These are phyloP conservation scores for Cartodere bifasciata DNA, from an alignment of 2,888 invertebrate genomes.

Conservation along the genomic window DNA sequence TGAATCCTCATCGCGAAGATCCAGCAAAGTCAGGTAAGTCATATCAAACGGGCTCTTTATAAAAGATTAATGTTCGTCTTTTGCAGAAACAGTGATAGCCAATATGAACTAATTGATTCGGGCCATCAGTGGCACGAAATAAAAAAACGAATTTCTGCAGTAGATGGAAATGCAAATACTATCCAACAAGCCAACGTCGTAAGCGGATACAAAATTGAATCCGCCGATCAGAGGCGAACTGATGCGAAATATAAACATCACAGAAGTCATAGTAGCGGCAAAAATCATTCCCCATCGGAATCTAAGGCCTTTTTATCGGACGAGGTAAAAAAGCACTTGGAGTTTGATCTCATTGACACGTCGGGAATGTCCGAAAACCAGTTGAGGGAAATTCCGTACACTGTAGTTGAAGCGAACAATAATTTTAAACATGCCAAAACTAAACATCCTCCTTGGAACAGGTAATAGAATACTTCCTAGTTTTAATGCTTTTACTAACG, in stretches of 20 bases:
- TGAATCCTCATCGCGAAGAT: slow-evolving; percentile 8
- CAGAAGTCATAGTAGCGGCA: slow-evolving; percentile 31
- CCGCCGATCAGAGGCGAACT: slow-evolving; percentile 6
- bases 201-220: slow-evolving; percentile 38
- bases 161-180: slow-evolving; percentile 38
- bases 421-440: slow-evolving; percentile 49
- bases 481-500: too few relatives aligned
- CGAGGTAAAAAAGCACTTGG: slow-evolving; percentile 74
- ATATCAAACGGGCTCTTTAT: slow-evolving; percentile 1
- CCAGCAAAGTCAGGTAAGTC: slow-evolving; percentile 1
- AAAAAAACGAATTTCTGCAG: slow-evolving; percentile 56
- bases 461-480: too few relatives aligned
- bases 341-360: slow-evolving; percentile 79
- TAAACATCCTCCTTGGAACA: slow-evolving; percentile 20
- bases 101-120: slow-evolving; percentile 70
- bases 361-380: slow-evolving; percentile 81
- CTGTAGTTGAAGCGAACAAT: slow-evolving; percentile 63
- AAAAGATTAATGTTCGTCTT: neutral
- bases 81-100: slow-evolving; percentile 33
- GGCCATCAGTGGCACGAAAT: slow-evolving; percentile 84
- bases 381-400: slow-evolving; percentile 77
- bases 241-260: slow-evolving; percentile 24
- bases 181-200: slow-evolving; percentile 61
- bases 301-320: slow-evolving; percentile 59
- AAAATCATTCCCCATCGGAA: slow-evolving; percentile 60